Evolutionary conservation across 1,140 invertebrate species (phyloP), one percentile per base, ranked within the genome.

Genomic region (Camponotus floridanus): DNA sequence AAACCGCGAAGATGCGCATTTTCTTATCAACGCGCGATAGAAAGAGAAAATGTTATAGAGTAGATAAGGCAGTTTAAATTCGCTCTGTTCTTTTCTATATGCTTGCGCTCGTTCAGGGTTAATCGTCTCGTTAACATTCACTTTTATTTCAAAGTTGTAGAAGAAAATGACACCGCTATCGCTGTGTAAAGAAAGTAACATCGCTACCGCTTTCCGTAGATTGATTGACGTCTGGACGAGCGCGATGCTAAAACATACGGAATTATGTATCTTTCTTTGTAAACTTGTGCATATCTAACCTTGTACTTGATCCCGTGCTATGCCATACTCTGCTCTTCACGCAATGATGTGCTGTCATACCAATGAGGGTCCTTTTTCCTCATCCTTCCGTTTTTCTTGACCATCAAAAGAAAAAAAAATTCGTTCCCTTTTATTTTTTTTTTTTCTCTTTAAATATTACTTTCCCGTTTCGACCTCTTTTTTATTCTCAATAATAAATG

Each of bases 261-360:
- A 91, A 91, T 91, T 85, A 84, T 89, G 73, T 73, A 90, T 31
- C 67, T 87, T 91, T 86, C 86, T 91, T 89, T 87, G 86, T 91
- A 88, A 88, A 90, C 76, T 91, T 93, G 92, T 93, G 91, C 87
- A 92, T 93, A 91, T 92, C 92, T 83, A 65, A 94, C 91, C 92
- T 91, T 86, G 86, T 91, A 91, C 91, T 92, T 91, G 88, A 94
- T 93, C 93, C 94, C 93, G 88, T 94, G 92, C 93, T 95, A 92
- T 92, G 92, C 92, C 92, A 94, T 92, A 93, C 92, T 94, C 93
- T 94, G 91, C 92, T 94, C 93, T 95, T 92, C 92, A 94, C 91
- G 94, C 94, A 94, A 95, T 95, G 94, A 95, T 95, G 94, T 95
- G 94, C 94, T 95, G 94, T 95, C 94, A 95, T 95, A 95, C 94